Evolutionary conservation across 1,140 invertebrate genomes (phyloP).

Genomic region (Drosophila mauritiana): DNA sequence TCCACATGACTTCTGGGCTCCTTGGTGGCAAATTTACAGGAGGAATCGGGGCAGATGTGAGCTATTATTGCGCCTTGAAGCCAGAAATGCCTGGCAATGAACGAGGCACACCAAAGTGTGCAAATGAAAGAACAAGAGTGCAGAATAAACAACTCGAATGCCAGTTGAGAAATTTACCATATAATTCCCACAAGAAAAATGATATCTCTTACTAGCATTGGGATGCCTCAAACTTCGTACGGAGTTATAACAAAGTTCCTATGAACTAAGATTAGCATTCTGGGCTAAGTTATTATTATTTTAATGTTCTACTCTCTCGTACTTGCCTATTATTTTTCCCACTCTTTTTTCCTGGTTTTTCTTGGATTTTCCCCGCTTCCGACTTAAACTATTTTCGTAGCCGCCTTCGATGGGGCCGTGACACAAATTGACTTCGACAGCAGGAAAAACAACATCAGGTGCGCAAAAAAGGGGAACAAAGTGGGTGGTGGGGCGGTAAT

Average conservation of each 20-base stretch:
- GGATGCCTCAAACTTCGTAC: background rate
- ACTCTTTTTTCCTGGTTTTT: background rate
- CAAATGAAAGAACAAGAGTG: conserved; percentile 5
- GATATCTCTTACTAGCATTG: background rate
- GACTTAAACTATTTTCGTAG: conserved; percentile 21
- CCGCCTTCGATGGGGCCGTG: conserved; percentile 29
- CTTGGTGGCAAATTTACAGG: background rate
- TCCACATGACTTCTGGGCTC: conserved; percentile 1
- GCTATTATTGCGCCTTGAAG: conserved; percentile 56
- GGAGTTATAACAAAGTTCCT: conserved; percentile 1
- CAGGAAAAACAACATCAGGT: conserved; percentile 26
- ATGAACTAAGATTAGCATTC: conserved; percentile 1
- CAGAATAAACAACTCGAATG: conserved; percentile 27
- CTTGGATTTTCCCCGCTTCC: background rate
- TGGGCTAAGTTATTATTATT: background rate
- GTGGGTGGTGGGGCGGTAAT: background rate
- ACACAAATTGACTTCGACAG: conserved; percentile 68
- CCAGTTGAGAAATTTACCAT: conserved; percentile 8
- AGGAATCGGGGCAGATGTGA: conserved; percentile 16
- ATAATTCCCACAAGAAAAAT: conserved; percentile 7
- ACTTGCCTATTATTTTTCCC: background rate
- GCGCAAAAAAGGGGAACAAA: conserved; percentile 4
- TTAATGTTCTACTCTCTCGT: background rate
- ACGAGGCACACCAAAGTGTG: background rate
- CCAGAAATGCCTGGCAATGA: conserved; percentile 31